These are phyloP conservation scores for Hydrocynus forskahlii DNA, from an alignment of 2,797 vertebrate genomes.

Conservation along the genomic window DNA sequence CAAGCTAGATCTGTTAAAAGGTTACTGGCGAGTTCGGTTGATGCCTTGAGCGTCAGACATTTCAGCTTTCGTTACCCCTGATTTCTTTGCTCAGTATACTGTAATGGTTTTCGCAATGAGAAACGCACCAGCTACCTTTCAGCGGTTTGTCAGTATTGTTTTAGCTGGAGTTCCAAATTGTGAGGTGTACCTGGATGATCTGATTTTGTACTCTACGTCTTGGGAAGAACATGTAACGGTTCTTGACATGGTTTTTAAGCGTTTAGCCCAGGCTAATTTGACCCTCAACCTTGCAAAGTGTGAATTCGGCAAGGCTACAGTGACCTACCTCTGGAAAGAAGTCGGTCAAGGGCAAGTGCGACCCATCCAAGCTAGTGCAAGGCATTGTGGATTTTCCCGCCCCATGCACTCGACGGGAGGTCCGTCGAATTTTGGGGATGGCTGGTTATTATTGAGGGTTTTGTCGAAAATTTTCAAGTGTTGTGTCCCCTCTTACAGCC, in stretches of 20 bases:
- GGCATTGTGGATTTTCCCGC: background rate
- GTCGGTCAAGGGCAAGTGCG: background rate
- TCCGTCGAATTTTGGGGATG: background rate
- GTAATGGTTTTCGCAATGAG: too few species aligned
- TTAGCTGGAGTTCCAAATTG: too few species aligned
- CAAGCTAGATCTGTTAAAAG: too few species aligned
- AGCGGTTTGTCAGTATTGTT: too few species aligned
- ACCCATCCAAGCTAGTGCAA: background rate
- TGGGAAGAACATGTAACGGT: background rate
- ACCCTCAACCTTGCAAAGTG: background rate
- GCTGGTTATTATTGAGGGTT: background rate
- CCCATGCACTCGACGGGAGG: fast-evolving
- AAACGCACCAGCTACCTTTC: too few species aligned
- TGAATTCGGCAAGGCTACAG: background rate
- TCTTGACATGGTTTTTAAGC: background rate
- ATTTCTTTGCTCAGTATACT: too few species aligned
- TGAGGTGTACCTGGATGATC: too few species aligned
- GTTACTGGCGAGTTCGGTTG: too few species aligned
- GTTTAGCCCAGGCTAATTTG: background rate
- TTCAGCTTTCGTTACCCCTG: too few species aligned
- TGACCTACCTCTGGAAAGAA: background rate
- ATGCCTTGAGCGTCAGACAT: background rate
- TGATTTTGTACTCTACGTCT: background rate
- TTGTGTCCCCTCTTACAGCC: background rate
- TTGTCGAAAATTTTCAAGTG: background rate